phyloP scores from a whole-genome alignment of 2,113 vertebrate species.

The Pimephales promelas region DNA sequence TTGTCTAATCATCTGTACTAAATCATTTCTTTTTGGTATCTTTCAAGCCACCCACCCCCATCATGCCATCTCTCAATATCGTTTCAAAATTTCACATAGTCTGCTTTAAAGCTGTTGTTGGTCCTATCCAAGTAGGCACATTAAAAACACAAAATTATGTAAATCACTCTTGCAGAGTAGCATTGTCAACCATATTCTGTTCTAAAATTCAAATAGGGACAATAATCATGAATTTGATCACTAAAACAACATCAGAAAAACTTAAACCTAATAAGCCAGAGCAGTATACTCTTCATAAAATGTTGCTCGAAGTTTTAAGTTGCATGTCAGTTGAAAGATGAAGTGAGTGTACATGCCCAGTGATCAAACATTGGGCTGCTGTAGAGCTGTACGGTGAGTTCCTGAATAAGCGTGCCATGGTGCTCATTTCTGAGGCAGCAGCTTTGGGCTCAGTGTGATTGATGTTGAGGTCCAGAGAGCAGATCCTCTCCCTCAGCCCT shows the following conservation, averaged over 20 bases:
- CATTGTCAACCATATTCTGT: background rate
- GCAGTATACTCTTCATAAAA: slow-evolving; percentile 5
- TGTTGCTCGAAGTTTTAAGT: slow-evolving; percentile 3
- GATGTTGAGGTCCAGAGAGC: slow-evolving; percentile 60
- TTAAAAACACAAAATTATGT: background rate
- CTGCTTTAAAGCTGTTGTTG: background rate
- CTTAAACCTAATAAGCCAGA: background rate
- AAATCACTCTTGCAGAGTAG: background rate
- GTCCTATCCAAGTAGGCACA: background rate
- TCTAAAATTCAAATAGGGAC: background rate
- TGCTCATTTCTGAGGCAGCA: slow-evolving; percentile 35
- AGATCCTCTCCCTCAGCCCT: slow-evolving; percentile 57
- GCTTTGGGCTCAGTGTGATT: slow-evolving; percentile 54
- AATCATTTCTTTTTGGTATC: background rate
- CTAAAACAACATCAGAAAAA: slow-evolving; percentile 3
- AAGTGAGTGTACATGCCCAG: slow-evolving; percentile 8
- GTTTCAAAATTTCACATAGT: background rate
- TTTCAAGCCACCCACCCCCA: background rate
- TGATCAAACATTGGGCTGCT: slow-evolving; percentile 48
- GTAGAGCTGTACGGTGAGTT: slow-evolving; percentile 37
- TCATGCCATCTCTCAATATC: background rate
- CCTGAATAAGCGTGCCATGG: slow-evolving; percentile 39
- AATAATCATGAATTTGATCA: background rate
- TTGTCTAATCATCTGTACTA: slow-evolving; percentile 38
- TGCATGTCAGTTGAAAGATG: slow-evolving; percentile 19